A percentile compares a stretch with the other conserved stretches of the same genome.
Conservation (phyloP, 2,888 invertebrate species). For the Cetonia aurata region DNA sequence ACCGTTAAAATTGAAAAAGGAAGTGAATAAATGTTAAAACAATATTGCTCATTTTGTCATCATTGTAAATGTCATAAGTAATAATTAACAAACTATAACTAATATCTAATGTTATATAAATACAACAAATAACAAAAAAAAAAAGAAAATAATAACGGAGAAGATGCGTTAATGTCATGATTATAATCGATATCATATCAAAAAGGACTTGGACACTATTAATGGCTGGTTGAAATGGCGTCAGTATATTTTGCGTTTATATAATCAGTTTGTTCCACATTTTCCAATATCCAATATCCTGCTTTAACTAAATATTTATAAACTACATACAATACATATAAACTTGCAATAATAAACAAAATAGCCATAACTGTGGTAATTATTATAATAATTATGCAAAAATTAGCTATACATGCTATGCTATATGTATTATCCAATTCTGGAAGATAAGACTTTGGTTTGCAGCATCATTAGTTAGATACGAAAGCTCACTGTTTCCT, state of each 20-base stretch:
- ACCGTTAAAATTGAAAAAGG: background rate
- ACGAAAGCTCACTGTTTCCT: conserved; percentile 13
- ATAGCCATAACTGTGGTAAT: background rate
- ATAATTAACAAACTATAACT: conserved; percentile 6
- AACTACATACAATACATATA: conserved; percentile 12
- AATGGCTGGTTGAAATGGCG: background rate
- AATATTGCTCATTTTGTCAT: background rate
- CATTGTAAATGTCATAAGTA: background rate
- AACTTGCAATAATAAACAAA: conserved; percentile 23
- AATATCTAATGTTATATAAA: background rate
- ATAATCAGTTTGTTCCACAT: no score
- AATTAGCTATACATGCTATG: conserved; percentile 20
- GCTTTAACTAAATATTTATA: conserved; percentile 7
- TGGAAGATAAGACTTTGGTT: conserved; percentile 47
- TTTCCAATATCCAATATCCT: no score
- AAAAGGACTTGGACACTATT: conserved; percentile 23
- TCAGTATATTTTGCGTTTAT: no score
- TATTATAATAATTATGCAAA: background rate
- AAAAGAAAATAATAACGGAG: conserved; percentile 8
- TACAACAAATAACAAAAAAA: conserved; percentile 20
- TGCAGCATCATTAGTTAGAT: conserved; percentile 23
- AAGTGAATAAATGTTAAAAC: background rate
- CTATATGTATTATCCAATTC: conserved; percentile 11
- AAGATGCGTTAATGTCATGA: background rate
- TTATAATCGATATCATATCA: background rate